Evolutionary conservation across 2,113 vertebrate genomes (phyloP), one percentile per base, ranked within the genome.

Genomic region (Oreotrochilus melanogaster): DNA sequence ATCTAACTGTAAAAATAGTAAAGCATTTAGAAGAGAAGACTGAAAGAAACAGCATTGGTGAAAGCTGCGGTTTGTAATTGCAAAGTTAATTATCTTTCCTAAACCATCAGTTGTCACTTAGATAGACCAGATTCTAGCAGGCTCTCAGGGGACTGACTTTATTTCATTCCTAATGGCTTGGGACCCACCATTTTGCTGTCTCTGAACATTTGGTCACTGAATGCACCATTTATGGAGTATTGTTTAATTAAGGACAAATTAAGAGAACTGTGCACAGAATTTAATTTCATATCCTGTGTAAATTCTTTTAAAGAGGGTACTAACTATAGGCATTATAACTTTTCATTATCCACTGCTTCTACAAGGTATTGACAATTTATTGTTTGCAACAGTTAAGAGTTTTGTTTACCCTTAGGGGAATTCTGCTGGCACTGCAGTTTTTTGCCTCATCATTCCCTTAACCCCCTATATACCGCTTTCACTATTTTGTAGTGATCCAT

Each of bases 61-160:
- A 98, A 98, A 98, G 98, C 98, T 97, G 98, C 78, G 82, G 98
- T 98, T 98, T 98, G 97, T 99, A 99, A 99, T 99, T 99, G 99
- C 99, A 99, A 99, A 99, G 98, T 99, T 99, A 99, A 99, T 99
- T 99, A 99, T 99, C 98, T 99, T 99, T 98, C 98, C 98, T 98
- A 99, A 99, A 98, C 98, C 98, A 98, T 99, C 99, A 99, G 98
- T 99, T 99, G 99, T 99, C 99, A 98, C 98, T 98, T 98, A 98
- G 96, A 98, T 98, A 98, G 98, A 98, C 98, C 98, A 98, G 98
- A 98, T 98, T 98, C 98, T 96, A 97, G 96, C 94, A 95, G 92
- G 92, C 92, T 98, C 99, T 98, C 98, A 51, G 6, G 98, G 97
- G 99, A 98, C 97, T 93, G 94, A 95, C 98, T 98, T 98, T 98